phyloP scores from a whole-genome alignment of 2,888 invertebrate species.

The Erebia epiphron region DNA sequence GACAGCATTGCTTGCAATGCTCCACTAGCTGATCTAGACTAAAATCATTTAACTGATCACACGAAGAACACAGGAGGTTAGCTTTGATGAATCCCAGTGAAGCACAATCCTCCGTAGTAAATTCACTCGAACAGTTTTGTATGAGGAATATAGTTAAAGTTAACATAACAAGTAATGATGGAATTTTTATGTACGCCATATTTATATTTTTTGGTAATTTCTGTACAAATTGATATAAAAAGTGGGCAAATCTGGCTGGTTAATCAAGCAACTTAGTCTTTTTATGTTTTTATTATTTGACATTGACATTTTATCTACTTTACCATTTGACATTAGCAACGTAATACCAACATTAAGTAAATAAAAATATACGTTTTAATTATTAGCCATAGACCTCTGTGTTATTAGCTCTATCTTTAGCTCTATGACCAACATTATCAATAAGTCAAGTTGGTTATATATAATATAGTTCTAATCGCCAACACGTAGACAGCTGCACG shows the following conservation, averaged over 20 bases:
- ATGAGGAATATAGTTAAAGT: constrained; percentile 18
- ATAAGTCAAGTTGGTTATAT: not conserved
- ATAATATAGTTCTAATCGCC: too few relatives aligned
- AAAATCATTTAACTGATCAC: constrained; percentile 91
- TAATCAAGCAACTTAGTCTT: too few relatives aligned
- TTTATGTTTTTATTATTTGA: not conserved
- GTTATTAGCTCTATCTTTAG: too few relatives aligned
- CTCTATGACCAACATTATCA: too few relatives aligned
- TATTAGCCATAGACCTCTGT: too few relatives aligned
- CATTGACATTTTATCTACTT: too few relatives aligned
- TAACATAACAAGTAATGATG: constrained; percentile 30
- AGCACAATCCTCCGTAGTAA: constrained; percentile 92
- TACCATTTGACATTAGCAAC: not conserved
- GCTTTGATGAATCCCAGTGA: constrained; percentile 93
- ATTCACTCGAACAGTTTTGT: constrained; percentile 71
- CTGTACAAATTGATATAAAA: constrained; percentile 10
- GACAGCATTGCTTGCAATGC: constrained; percentile 91
- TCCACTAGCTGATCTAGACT: constrained; percentile 86
- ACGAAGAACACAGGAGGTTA: constrained; percentile 93
- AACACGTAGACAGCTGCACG: too few relatives aligned
- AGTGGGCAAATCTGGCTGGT: too few relatives aligned
- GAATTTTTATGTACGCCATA: constrained; percentile 20
- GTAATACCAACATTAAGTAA: too few relatives aligned
- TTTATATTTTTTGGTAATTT: too few relatives aligned
- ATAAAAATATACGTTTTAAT: too few relatives aligned